phyloP scores from a whole-genome alignment of 2,888 invertebrate species.

The Prenolepis imparis region DNA sequence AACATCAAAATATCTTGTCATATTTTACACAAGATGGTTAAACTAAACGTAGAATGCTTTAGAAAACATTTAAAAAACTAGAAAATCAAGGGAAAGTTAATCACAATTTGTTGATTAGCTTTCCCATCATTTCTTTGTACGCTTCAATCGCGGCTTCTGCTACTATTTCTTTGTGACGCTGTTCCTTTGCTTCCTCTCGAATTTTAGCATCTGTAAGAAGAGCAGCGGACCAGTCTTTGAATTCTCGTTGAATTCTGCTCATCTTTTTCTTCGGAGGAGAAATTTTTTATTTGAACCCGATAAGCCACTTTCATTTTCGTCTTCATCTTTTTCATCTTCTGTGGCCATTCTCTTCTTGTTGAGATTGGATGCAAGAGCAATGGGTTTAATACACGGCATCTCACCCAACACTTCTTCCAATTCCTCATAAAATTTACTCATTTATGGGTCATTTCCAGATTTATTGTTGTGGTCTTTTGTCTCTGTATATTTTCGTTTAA shows the following conservation, averaged over 20 bases:
- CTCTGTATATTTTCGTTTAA: constrained; percentile 1
- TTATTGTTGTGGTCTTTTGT: not conserved
- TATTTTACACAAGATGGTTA: too few relatives aligned
- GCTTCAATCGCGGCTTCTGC: too few relatives aligned
- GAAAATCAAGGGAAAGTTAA: not conserved
- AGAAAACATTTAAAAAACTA: too few relatives aligned
- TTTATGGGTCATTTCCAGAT: not conserved
- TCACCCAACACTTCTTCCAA: not conserved
- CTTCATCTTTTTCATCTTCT: not conserved
- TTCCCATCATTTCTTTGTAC: not conserved
- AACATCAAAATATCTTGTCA: too few relatives aligned
- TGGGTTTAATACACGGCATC: not conserved
- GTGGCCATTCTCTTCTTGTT: not conserved
- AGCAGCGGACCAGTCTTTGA: constrained; percentile 1
- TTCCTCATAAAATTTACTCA: not conserved
- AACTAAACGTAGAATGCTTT: too few relatives aligned
- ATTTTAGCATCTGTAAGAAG: not conserved
- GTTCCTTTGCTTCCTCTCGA: not conserved
- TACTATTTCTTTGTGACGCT: too few relatives aligned
- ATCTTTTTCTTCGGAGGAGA: not conserved
- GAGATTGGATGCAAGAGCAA: not conserved
- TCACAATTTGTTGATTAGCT: not conserved
- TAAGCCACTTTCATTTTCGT: not conserved
- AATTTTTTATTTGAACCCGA: not conserved
- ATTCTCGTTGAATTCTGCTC: not conserved